Evolutionary conservation across 2,888 invertebrate genomes (phyloP).

Genomic region (Cerceris ruficornis): DNA sequence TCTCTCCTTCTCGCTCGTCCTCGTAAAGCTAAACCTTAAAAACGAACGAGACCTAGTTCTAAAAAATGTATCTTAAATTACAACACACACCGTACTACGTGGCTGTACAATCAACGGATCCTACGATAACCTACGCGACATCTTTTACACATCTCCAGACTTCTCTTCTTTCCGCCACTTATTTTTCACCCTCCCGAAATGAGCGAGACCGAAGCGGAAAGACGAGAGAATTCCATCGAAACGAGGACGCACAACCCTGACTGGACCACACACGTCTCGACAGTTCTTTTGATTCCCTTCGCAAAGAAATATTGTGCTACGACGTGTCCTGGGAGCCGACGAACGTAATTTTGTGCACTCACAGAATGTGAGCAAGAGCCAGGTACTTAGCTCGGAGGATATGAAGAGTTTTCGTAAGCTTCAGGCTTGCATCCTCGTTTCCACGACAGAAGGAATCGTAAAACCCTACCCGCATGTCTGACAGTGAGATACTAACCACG

Average conservation of each 20-base stretch:
- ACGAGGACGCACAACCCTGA: conserved; percentile 14
- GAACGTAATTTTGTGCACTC: conserved; percentile 12
- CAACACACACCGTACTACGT: conserved; percentile 61
- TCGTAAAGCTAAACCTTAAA: conserved; percentile 53
- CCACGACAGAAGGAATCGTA: conserved; percentile 2
- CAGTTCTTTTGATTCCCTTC: neutral
- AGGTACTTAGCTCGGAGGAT: neutral
- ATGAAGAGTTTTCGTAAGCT: conserved; percentile 5
- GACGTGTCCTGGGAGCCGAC: neutral
- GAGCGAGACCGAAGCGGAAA: conserved; percentile 16
- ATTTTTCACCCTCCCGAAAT: neutral
- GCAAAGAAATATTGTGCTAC: conserved; percentile 1
- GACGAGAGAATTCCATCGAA: conserved; percentile 23
- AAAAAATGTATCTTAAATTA: conserved; percentile 62
- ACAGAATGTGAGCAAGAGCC: neutral
- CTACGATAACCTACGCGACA: conserved; percentile 23
- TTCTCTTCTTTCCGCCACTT: conserved; percentile 1
- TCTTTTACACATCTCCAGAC: conserved; percentile 1
- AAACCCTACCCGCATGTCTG: neutral
- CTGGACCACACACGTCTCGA: neutral
- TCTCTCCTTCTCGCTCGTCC: neutral
- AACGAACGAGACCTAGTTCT: conserved; percentile 61
- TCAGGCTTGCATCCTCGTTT: neutral
- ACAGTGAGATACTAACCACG: conserved; percentile 5
- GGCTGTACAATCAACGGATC: conserved; percentile 60